phyloP scores from a whole-genome alignment of 2,888 invertebrate species.

The Norana najaformis region DNA sequence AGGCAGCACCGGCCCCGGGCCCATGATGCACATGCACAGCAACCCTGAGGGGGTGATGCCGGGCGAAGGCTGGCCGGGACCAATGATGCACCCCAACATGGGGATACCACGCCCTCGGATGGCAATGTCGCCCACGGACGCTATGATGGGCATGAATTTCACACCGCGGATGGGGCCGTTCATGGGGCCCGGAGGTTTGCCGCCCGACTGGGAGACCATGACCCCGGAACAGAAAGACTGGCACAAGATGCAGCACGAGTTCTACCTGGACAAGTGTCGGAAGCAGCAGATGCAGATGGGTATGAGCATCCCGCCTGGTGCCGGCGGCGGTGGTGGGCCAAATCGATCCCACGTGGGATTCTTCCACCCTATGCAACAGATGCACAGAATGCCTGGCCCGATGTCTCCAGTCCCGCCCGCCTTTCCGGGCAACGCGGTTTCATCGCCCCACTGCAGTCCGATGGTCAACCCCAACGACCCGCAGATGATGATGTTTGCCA shows the following conservation, averaged over 20 bases:
- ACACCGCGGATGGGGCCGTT: constrained; percentile 1
- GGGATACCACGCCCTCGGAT: constrained; percentile 27
- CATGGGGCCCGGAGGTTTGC: constrained; percentile 35
- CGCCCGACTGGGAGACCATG: constrained; percentile 56
- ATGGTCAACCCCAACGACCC: constrained; percentile 33
- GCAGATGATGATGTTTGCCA: constrained; percentile 10
- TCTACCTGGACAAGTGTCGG: constrained; percentile 47
- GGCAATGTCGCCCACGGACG: background rate
- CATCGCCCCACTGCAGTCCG: background rate
- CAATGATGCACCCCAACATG: constrained; percentile 58
- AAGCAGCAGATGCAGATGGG: constrained; percentile 24
- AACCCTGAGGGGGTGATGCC: constrained; percentile 33
- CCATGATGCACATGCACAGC: constrained; percentile 20
- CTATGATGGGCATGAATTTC: background rate
- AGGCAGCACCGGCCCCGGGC: background rate
- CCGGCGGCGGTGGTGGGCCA: background rate
- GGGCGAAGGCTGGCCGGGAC: constrained; percentile 39
- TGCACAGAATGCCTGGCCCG: constrained; percentile 45
- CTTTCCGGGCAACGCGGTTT: constrained; percentile 35
- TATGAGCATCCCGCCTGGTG: background rate
- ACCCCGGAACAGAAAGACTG: constrained; percentile 77
- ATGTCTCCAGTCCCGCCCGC: constrained; percentile 56
- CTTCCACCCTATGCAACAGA: constrained; percentile 22
- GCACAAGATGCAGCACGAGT: constrained; percentile 87
- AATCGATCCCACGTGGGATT: constrained; percentile 48